Evolutionary conservation across 2,888 invertebrate genomes (phyloP).

Genomic region (Phyllotreta cruciferae): DNA sequence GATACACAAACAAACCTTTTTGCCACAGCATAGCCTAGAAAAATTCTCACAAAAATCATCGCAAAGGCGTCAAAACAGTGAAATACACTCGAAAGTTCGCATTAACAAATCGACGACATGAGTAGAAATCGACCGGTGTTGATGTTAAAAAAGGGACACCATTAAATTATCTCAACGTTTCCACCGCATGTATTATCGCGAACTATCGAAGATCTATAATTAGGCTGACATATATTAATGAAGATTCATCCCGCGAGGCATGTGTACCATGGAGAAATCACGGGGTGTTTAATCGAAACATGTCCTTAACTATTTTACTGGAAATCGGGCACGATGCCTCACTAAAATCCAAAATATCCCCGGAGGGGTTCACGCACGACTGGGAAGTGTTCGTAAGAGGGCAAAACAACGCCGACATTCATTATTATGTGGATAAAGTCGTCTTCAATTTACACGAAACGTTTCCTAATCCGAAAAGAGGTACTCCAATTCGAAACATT

Average conservation of each 20-base stretch:
- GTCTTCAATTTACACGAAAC: constrained; percentile 91
- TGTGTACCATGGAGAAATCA: constrained; percentile 37
- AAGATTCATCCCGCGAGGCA: constrained; percentile 33
- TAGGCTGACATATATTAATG: constrained; percentile 41
- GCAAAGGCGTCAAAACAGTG: constrained; percentile 16
- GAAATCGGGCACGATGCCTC: constrained; percentile 93
- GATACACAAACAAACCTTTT: constrained; percentile 36
- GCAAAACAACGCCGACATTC: constrained; percentile 84
- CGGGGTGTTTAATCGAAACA: constrained; percentile 55
- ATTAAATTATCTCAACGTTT: constrained; percentile 13
- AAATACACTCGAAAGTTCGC: constrained; percentile 14
- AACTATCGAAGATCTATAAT: constrained; percentile 39
- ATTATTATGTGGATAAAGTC: constrained; percentile 90
- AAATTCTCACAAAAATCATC: neutral
- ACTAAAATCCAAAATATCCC: constrained; percentile 79
- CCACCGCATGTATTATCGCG: constrained; percentile 39
- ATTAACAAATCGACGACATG: neutral
- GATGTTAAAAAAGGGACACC: constrained; percentile 12
- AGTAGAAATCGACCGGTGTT: constrained; percentile 8
- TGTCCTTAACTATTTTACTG: constrained; percentile 81
- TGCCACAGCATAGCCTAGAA: constrained; percentile 16
- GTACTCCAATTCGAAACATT: constrained; percentile 62
- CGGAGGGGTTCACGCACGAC: constrained; percentile 95
- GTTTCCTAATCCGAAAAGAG: constrained; percentile 90
- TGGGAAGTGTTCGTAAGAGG: constrained; percentile 96